Evolutionary conservation across 2,113 vertebrate species (phyloP).

Genomic region (Alethe diademata): DNA sequence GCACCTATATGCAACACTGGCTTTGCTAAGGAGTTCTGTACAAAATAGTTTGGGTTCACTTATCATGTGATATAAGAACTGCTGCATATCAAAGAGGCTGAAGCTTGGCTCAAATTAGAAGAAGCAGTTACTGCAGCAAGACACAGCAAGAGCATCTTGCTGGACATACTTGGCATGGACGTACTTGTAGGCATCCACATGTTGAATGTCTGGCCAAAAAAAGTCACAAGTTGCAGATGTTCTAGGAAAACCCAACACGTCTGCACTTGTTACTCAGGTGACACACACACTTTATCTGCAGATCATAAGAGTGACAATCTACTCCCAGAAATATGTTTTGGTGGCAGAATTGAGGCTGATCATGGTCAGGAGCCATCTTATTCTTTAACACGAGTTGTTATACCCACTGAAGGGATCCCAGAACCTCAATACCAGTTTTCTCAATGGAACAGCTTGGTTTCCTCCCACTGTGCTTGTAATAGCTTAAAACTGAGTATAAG

Average conservation of each 20-base stretch:
- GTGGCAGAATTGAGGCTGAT: neutral
- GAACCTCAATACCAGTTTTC: neutral
- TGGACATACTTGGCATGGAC: neutral
- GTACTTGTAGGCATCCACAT: neutral
- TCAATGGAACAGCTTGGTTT: constrained; percentile 40
- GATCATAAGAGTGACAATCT: neutral
- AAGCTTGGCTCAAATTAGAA: neutral
- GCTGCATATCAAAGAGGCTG: neutral
- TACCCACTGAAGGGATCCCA: neutral
- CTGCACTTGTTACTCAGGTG: neutral
- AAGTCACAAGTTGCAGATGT: neutral
- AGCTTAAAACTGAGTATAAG: neutral
- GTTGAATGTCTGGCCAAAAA: accelerated
- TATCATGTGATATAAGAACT: neutral
- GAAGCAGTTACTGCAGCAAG: neutral
- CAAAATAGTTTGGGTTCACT: neutral
- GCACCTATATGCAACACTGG: neutral
- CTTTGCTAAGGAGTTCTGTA: neutral
- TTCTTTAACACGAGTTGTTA: neutral
- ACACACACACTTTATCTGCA: neutral
- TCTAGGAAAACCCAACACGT: neutral
- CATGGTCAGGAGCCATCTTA: neutral
- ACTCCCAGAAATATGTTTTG: neutral
- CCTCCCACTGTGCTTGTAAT: constrained; percentile 18
- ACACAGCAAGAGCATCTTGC: neutral